A percentile compares a stretch with the other conserved stretches of the same genome.
Evolutionary conservation across 1,140 invertebrate species (phyloP).

Genomic region (Portunus trituberculatus): DNA sequence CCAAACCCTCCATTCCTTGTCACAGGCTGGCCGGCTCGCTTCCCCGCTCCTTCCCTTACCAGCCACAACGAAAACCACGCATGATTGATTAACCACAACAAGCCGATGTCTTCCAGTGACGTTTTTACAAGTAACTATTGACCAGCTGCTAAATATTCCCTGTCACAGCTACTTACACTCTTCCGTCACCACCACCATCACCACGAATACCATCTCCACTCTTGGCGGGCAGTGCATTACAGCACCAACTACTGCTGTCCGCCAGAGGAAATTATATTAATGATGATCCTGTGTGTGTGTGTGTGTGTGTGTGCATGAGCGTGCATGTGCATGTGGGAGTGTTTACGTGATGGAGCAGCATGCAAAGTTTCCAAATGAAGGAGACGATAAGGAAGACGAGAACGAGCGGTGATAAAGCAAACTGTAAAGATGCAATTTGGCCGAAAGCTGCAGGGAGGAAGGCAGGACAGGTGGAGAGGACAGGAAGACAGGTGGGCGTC

Average conservation of each 20-base stretch:
- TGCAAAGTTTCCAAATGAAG: background rate
- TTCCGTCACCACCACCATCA: too few relatives aligned
- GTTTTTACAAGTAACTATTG: too few relatives aligned
- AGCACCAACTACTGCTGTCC: background rate
- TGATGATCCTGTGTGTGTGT: constrained; percentile 34
- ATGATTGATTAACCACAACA: too few relatives aligned
- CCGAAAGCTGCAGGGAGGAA: background rate
- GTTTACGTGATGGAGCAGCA: background rate
- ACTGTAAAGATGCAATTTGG: background rate
- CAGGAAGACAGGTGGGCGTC: constrained; percentile 16
- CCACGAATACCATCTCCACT: background rate
- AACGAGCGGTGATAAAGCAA: background rate
- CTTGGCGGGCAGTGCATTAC: too few relatives aligned
- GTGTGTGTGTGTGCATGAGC: constrained; percentile 54
- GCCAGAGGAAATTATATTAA: background rate
- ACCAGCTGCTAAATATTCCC: too few relatives aligned
- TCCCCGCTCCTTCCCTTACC: too few relatives aligned
- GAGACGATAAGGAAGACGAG: background rate
- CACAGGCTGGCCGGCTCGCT: too few relatives aligned
- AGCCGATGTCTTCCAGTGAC: too few relatives aligned
- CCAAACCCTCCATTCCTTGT: background rate
- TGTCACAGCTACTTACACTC: too few relatives aligned
- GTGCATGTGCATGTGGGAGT: constrained; percentile 16
- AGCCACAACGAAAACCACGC: too few relatives aligned
- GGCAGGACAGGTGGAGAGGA: background rate